These are phyloP conservation scores for Callorhinus ursinus DNA, from an alignment of 2,113 vertebrate species.

Conservation along the genomic window DNA sequence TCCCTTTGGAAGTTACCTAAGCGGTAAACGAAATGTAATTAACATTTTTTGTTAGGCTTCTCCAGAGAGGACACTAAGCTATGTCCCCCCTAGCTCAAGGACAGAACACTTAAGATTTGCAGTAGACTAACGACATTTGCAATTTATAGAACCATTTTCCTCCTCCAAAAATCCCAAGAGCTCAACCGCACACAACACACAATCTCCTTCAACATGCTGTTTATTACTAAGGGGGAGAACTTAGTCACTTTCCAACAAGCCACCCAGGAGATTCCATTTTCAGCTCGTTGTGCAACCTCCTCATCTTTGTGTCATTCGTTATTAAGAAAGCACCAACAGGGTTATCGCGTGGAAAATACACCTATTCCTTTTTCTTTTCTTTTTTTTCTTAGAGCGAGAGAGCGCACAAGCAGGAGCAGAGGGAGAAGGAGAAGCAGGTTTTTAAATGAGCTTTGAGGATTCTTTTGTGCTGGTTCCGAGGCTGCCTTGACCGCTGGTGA, in stretches of 20 bases:
- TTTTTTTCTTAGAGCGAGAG: too few species aligned
- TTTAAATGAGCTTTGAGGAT: constrained; percentile 37
- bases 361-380: neutral
- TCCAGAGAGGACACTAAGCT: constrained; percentile 32
- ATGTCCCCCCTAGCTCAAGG: neutral
- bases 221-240: neutral
- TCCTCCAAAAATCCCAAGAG: neutral
- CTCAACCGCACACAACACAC: neutral
- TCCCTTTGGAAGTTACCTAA: constrained; percentile 47
- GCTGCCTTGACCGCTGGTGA: neutral
- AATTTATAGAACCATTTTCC: constrained; percentile 39
- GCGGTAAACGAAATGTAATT: constrained; percentile 56
- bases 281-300: neutral
- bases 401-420: too few species aligned
- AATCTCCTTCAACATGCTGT: constrained; percentile 6
- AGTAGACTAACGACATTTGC: constrained; percentile 35
- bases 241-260: neutral
- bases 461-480: neutral
- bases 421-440: neutral
- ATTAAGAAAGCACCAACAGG: constrained; percentile 40
- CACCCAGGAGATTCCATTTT: neutral
- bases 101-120: constrained; percentile 17
- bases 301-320: constrained; percentile 30
- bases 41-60: neutral
- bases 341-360: neutral